phyloP scores from a whole-genome alignment of 2,113 vertebrate genomes.

The Oncorhynchus clarkii region DNA sequence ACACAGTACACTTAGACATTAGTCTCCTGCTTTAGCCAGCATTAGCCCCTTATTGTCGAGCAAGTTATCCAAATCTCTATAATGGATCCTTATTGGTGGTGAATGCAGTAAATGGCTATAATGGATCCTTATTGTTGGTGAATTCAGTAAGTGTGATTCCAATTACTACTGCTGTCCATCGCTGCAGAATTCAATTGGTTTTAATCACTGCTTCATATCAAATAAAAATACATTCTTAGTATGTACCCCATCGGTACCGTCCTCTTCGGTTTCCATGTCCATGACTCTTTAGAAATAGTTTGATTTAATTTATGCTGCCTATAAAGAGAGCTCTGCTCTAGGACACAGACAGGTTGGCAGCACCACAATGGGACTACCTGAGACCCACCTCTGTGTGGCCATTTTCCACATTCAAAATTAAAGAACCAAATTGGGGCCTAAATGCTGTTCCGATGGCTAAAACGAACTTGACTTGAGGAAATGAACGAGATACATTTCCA shows the following conservation, averaged over 20 bases:
- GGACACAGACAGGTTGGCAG: background rate
- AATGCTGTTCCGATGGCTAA: constrained; percentile 5
- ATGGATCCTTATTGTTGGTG: background rate
- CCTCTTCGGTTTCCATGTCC: too few relatives aligned
- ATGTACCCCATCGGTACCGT: too few relatives aligned
- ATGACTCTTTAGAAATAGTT: background rate
- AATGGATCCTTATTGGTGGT: background rate
- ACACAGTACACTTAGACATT: background rate
- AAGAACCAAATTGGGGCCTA: constrained; percentile 4
- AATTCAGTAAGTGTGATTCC: background rate
- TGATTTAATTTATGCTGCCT: background rate
- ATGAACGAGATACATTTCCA: constrained; percentile 49
- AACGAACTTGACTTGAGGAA: constrained; percentile 2
- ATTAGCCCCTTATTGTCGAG: background rate
- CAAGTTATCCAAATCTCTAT: background rate
- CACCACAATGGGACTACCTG: background rate
- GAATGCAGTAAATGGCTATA: background rate
- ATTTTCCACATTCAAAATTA: constrained; percentile 3
- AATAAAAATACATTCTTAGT: background rate
- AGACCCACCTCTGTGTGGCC: background rate
- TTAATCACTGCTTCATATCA: background rate
- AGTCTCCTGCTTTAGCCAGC: background rate
- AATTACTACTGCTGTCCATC: background rate
- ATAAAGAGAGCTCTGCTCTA: background rate
- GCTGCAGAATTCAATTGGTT: background rate